A percentile compares a stretch with the other conserved stretches of the same genome.
phyloP scores from a whole-genome alignment of 2,113 vertebrate genomes.

The Petrocephalus zakoni region DNA sequence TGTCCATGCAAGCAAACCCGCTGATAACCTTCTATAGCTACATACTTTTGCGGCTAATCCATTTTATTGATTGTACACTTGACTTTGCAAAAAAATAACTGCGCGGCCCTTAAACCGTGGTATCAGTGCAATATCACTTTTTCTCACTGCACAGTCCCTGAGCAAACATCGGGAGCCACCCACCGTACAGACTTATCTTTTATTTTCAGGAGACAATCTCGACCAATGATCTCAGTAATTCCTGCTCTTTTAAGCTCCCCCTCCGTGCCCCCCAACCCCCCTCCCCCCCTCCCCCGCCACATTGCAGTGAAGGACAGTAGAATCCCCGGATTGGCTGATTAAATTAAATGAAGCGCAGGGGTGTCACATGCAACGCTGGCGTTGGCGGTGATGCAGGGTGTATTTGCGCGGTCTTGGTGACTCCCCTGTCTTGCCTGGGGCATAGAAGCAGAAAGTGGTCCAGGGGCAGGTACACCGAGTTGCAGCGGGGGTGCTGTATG shows the following conservation, averaged over 20 bases:
- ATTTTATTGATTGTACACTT: conserved; percentile 65
- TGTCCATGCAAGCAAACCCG: conserved; percentile 44
- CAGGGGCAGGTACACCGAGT: conserved; percentile 41
- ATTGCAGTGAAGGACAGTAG: conserved; percentile 41
- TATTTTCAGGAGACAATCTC: conserved; percentile 48
- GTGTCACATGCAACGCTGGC: neutral
- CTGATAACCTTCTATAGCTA: conserved; percentile 59
- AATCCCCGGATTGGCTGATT: conserved; percentile 17
- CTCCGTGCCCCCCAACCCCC: too few relatives aligned
- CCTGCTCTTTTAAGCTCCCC: conserved; percentile 39
- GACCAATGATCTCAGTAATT: conserved; percentile 40
- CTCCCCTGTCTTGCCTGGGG: conserved; percentile 39
- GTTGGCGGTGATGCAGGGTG: neutral
- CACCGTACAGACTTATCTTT: conserved; percentile 48
- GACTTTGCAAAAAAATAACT: conserved; percentile 36
- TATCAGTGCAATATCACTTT: conserved; percentile 53
- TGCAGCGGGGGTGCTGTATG: conserved; percentile 21
- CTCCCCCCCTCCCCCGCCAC: conserved; percentile 24
- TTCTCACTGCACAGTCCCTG: conserved; percentile 39
- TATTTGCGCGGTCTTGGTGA: conserved; percentile 54
- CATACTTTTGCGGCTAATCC: conserved; percentile 60
- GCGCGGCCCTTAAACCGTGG: conserved; percentile 43
- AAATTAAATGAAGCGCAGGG: neutral
- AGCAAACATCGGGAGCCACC: conserved; percentile 40
- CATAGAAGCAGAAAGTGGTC: conserved; percentile 48